These are phyloP conservation scores for Ptilonorhynchus violaceus DNA, from an alignment of 2,113 vertebrate species.

Conservation along the genomic window DNA sequence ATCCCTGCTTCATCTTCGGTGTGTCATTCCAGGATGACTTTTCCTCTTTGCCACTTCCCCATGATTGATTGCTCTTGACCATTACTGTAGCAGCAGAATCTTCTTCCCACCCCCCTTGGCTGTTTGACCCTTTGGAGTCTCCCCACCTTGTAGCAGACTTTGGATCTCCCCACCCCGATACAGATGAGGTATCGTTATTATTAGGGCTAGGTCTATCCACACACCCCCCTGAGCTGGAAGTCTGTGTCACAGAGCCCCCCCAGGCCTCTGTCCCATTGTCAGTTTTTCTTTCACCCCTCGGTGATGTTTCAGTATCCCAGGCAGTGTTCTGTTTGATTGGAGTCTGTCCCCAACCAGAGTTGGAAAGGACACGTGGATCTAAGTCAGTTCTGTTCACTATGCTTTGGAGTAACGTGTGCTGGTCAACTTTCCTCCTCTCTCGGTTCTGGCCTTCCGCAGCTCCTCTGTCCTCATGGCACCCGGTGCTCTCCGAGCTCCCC, in stretches of 20 bases:
- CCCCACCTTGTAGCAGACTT: conserved; percentile 84
- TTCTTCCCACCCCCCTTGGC: conserved; percentile 82
- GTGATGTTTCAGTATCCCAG: conserved; percentile 87
- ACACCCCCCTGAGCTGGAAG: conserved; percentile 86
- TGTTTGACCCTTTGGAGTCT: conserved; percentile 84
- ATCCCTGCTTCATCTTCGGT: conserved; percentile 87
- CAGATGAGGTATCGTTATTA: conserved; percentile 76
- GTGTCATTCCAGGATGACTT: conserved; percentile 86
- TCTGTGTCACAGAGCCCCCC: conserved; percentile 83
- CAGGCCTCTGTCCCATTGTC: conserved; percentile 87
- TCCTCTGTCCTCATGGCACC: conserved; percentile 79
- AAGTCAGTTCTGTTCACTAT: conserved; percentile 81
- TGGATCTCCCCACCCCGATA: conserved; percentile 80
- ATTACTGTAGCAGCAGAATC: conserved; percentile 78
- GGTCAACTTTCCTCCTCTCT: conserved; percentile 79
- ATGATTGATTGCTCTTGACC: conserved; percentile 81
- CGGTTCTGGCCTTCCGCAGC: conserved; percentile 71
- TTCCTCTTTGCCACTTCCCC: conserved; percentile 80
- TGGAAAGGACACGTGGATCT: conserved; percentile 95
- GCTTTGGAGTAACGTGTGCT: conserved; percentile 75
- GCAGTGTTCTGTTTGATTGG: conserved; percentile 94
- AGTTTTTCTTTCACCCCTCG: conserved; percentile 82
- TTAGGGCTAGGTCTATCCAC: conserved; percentile 76
- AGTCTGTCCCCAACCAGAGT: conserved; percentile 98
- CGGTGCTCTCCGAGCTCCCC: conserved; percentile 85